phyloP scores from a whole-genome alignment of 2,888 invertebrate genomes.

The Pachymerium ferrugineum region DNA sequence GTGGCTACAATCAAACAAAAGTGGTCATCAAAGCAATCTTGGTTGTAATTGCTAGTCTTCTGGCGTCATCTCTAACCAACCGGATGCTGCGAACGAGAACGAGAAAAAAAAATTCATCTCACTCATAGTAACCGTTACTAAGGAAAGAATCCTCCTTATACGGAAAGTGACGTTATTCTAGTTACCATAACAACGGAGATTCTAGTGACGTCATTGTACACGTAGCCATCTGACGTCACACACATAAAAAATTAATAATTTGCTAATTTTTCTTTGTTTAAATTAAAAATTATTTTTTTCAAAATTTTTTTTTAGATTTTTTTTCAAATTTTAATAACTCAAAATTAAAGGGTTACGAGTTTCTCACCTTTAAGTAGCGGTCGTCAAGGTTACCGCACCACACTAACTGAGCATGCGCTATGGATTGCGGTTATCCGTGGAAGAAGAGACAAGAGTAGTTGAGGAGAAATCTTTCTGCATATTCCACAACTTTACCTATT shows the following conservation, averaged over 20 bases:
- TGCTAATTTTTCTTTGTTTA: too few relatives aligned
- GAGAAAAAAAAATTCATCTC: not conserved
- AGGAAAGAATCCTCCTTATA: not conserved
- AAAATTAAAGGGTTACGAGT: not conserved
- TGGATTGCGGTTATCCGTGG: slow-evolving; percentile 17
- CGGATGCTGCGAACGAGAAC: not conserved
- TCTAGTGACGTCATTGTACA: not conserved
- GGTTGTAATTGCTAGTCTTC: not conserved
- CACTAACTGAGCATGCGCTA: slow-evolving; percentile 18
- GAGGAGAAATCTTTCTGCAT: not conserved
- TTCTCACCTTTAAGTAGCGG: not conserved
- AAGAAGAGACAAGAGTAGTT: not conserved
- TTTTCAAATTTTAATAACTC: too few relatives aligned
- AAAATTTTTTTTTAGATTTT: too few relatives aligned
- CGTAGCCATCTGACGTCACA: not conserved
- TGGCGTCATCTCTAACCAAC: not conserved
- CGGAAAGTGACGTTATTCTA: not conserved
- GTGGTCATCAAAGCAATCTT: not conserved
- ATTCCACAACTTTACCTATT: not conserved
- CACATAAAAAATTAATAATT: not conserved
- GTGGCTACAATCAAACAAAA: slow-evolving; percentile 7
- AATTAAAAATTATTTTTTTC: too few relatives aligned
- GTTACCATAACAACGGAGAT: not conserved
- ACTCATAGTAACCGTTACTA: not conserved
- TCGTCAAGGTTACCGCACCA: slow-evolving; percentile 29